Evolutionary conservation across 2,888 invertebrate genomes (phyloP), one percentile per base, ranked within the genome.

Genomic region (Drosophila pseudotalamancana): DNA sequence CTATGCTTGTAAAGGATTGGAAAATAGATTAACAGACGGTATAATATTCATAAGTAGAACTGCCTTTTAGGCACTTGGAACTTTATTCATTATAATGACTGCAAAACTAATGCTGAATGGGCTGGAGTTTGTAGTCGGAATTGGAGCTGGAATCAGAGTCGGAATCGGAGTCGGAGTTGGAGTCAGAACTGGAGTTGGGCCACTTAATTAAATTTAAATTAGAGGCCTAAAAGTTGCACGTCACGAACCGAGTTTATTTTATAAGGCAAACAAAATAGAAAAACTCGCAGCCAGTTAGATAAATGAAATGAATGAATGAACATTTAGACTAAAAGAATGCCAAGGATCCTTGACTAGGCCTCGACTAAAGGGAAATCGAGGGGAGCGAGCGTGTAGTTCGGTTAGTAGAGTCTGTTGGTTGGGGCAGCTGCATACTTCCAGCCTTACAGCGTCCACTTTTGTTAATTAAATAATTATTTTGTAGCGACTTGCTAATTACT

Each of bases 401-500:
- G 1, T 8, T 3, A 43, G 27, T n/a, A 3, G 16, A 14, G 14
- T 18, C 21, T 23, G 14, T 4, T 11, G 19, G 19, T 21, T 19
- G 12, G 35, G n/a, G 31, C 40, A 25, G 35, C 31, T 72, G 50
- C 29, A 48, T 21, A 9, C 25, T 43, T 46, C 29, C 49, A 23
- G 25, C 55, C 34, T 14, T 32, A 42, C 42, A 39, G 43, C 67
- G 45, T 68, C 78, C 80, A 84, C 77, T 82, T 81, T 69, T 65
- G 78, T 87, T 86, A 88, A 88, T 88, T 88, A 88, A 88, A 87
- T 87, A 86, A 88, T 88, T 88, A 84, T 82, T 88, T 84, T 84
- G 83, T 85, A 70, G 80, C 83, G 76, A 68, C 67, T 80, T 64
- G 80, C 83, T 85, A 80, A 85, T 84, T 84, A 85, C 85, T 74